phyloP scores from a whole-genome alignment of 2,797 vertebrate genomes.

The Clarias platycephalus region DNA sequence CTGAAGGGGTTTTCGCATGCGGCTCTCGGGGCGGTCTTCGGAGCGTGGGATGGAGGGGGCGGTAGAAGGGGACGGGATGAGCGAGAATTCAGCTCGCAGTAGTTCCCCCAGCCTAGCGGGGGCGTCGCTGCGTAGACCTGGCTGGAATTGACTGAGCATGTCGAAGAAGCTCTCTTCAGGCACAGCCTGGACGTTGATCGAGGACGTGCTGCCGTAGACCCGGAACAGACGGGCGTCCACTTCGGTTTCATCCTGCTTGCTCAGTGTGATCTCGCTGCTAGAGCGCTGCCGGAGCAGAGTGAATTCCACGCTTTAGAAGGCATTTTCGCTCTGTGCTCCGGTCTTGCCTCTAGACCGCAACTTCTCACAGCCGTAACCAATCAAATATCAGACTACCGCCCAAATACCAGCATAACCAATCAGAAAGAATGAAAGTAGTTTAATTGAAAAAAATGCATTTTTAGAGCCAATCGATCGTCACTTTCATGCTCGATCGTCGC shows the following conservation, averaged over 20 bases:
- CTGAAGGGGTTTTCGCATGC: constrained; percentile 68
- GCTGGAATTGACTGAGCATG: constrained; percentile 86
- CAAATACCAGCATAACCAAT: too few species aligned
- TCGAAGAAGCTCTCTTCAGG: constrained; percentile 90
- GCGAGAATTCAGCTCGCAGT: constrained; percentile 64
- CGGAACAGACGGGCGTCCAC: constrained; percentile 74
- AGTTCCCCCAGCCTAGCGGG: constrained; percentile 69
- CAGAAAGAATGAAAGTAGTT: too few species aligned
- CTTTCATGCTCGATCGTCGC: too few species aligned
- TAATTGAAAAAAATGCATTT: too few species aligned
- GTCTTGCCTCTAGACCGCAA: too few species aligned
- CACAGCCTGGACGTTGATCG: constrained; percentile 89
- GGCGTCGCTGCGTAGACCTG: constrained; percentile 68
- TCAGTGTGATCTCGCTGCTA: constrained; percentile 90
- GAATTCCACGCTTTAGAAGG: constrained; percentile 58
- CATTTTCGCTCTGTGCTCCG: too few species aligned
- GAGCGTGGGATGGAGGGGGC: constrained; percentile 57
- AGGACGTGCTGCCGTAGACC: constrained; percentile 94
- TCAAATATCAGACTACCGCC: too few species aligned
- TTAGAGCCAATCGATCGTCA: too few species aligned
- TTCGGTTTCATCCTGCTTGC: constrained; percentile 82
- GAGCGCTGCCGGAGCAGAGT: constrained; percentile 83
- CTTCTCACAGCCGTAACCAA: too few species aligned
- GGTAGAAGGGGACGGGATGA: constrained; percentile 58
- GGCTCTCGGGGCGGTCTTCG: constrained; percentile 67